These are phyloP conservation scores for Zaprionus lachaisei DNA, from an alignment of 1,140 invertebrate species.

Conservation along the genomic window DNA sequence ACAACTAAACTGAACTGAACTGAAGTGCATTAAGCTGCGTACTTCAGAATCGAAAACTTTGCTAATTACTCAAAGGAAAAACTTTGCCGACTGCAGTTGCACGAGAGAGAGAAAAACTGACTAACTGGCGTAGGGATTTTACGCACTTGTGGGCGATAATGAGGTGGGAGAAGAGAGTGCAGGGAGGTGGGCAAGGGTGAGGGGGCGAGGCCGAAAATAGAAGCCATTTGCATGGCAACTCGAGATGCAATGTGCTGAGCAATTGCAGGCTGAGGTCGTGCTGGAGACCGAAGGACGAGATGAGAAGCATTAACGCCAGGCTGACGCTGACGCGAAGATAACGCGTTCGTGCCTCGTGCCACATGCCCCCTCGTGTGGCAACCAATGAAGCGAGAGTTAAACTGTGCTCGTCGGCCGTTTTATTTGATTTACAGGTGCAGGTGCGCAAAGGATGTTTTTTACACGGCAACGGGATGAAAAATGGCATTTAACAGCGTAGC, in stretches of 20 bases:
- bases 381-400: slow-evolving; percentile 73
- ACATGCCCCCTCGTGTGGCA: background rate
- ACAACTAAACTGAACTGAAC: background rate
- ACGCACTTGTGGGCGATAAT: slow-evolving; percentile 1
- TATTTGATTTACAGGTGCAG: slow-evolving; percentile 59
- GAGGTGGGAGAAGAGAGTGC: too few species aligned
- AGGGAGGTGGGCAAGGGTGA: too few species aligned
- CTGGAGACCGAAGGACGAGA: background rate
- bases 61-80: slow-evolving; percentile 52
- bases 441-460: slow-evolving; percentile 13
- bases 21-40: slow-evolving; percentile 10
- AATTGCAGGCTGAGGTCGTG: background rate
- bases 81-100: background rate
- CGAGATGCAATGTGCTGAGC: background rate
- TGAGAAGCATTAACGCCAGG: background rate
- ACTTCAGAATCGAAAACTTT: slow-evolving; percentile 53
- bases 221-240: background rate
- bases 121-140: slow-evolving; percentile 2
- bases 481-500: slow-evolving; percentile 46
- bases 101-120: background rate
- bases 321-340: background rate
- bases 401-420: slow-evolving; percentile 60
- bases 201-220: background rate
- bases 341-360: background rate
- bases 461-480: slow-evolving; percentile 61